Base-by-base conservation (phyloP, 2,888 invertebrate genomes). In the Hyppa rectilinea region DNA sequence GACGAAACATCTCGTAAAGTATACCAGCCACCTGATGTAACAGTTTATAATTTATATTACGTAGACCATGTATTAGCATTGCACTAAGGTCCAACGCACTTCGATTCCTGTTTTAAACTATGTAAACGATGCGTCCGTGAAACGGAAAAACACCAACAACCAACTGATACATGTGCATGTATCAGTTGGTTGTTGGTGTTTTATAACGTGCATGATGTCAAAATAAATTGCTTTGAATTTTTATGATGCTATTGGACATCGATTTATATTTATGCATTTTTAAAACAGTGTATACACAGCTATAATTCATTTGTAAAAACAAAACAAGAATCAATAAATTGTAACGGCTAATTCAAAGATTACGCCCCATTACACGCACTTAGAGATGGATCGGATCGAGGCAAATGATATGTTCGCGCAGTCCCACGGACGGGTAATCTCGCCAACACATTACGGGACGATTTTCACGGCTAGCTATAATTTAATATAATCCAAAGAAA, bases 401-500 rank as follows among this genome's bases (percentile, higher is more conserved):
- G 83, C 91, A 94, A 95, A 95, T 95, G 92, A 95, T 95, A 95
- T 89, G 90, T 92, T 90, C 85, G 82, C 88, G 84, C 93, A 91
- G 92, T 95, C 95, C 93, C 95, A 95, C 95, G 95, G 90, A 88
- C 91, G 88, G 85, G 90, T 90, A 92, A 94, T 94, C 93, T 91
- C 87, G 85, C 90, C 94, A 92, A 95, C 96, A 95, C 95, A 95
- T 95, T 95, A 95, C 94, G 88, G 84, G 92, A 92, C 93, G 92
- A 95, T 95, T 95, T 95, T 95, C 96, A 96, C 96, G 94, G 95
- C 95, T 95, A 88, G 92, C 94, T 93, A 93, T 95, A 95, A 95
- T 96, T 95, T 95, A 96, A 95, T 95, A 95, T 96, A 95, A 95
- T 95, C 94, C 94, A 95, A 96, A 95, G 95, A 93, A 95, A 95